Evolutionary conservation across 2,888 invertebrate species (phyloP).

Genomic region (Cephalotes varians): DNA sequence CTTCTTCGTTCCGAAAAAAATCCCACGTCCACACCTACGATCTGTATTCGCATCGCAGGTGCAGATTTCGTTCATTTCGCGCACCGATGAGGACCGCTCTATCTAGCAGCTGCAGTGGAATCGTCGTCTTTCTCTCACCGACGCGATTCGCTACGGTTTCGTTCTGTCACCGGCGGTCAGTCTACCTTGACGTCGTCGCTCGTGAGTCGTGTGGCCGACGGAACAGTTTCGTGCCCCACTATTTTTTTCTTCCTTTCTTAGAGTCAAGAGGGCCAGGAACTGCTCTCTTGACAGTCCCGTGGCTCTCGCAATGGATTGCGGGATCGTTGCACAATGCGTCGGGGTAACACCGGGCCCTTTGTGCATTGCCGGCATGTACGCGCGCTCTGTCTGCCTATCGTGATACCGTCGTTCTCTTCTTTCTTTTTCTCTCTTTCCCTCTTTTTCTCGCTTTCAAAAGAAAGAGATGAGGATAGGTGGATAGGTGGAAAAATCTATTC

Average conservation of each 20-base stretch:
- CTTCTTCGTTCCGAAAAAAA: slow-evolving; percentile 6
- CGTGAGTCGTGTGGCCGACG: slow-evolving; percentile 62
- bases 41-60: slow-evolving; percentile 73
- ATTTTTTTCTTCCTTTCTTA: slow-evolving; percentile 54
- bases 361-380: slow-evolving; percentile 68
- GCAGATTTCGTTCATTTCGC: slow-evolving; percentile 74
- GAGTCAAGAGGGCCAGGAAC: slow-evolving; percentile 64
- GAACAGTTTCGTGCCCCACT: slow-evolving; percentile 51
- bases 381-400: slow-evolving; percentile 52
- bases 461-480: slow-evolving; percentile 50
- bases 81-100: slow-evolving; percentile 69
- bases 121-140: slow-evolving; percentile 20
- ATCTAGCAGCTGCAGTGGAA: slow-evolving; percentile 71
- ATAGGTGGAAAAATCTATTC: slow-evolving; percentile 73
- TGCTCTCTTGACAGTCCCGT: slow-evolving; percentile 76
- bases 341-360: slow-evolving; percentile 79
- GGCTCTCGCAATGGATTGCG: slow-evolving; percentile 68
- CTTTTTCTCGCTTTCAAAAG: slow-evolving; percentile 44
- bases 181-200: slow-evolving; percentile 67
- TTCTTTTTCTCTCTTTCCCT: slow-evolving; percentile 25
- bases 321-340: slow-evolving; percentile 75
- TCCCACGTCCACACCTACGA: slow-evolving; percentile 41
- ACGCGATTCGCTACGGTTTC: slow-evolving; percentile 4
- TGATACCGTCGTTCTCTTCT: slow-evolving; percentile 8
- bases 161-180: slow-evolving; percentile 41